Conservation (phyloP, 2,888 invertebrate species). For the Hydropsyche betteni region DNA sequence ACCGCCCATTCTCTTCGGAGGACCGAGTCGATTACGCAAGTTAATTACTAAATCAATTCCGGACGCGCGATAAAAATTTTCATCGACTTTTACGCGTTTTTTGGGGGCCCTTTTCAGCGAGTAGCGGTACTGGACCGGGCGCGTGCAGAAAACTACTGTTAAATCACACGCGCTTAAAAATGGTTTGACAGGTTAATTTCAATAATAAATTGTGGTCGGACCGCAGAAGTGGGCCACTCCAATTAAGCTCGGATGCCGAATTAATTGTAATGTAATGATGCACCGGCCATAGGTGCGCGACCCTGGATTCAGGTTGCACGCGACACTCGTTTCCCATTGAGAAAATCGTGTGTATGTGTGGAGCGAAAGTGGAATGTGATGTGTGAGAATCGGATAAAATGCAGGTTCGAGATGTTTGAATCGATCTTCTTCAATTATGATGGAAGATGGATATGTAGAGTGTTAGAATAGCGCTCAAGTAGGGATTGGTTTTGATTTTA, state of each 20-base stretch:
- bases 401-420: too few species aligned
- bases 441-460: too few species aligned
- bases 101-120: constrained; percentile 35
- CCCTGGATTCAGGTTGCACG: not conserved
- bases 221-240: constrained; percentile 49
- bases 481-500: too few species aligned
- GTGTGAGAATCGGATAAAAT: too few species aligned
- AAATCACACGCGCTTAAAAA: constrained; percentile 54
- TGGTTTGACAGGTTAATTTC: constrained; percentile 64
- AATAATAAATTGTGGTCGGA: constrained; percentile 62
- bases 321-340: not conserved
- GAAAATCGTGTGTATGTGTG: too few species aligned
- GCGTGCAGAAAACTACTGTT: constrained; percentile 49
- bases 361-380: too few species aligned
- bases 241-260: constrained; percentile 51
- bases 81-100: constrained; percentile 31
- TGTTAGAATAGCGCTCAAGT: too few species aligned
- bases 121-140: constrained; percentile 42
- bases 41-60: constrained; percentile 15
- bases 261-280: constrained; percentile 51
- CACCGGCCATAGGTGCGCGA: constrained; percentile 20
- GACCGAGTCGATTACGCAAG: not conserved
- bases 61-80: constrained; percentile 9
- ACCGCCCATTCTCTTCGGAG: too few species aligned
- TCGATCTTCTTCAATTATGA: too few species aligned